Percentiles rank a stretch among this genome's conserved stretches.
phyloP scores from a whole-genome alignment of 1,140 invertebrate species.

The Scaptodrosophila lebanonensis region DNA sequence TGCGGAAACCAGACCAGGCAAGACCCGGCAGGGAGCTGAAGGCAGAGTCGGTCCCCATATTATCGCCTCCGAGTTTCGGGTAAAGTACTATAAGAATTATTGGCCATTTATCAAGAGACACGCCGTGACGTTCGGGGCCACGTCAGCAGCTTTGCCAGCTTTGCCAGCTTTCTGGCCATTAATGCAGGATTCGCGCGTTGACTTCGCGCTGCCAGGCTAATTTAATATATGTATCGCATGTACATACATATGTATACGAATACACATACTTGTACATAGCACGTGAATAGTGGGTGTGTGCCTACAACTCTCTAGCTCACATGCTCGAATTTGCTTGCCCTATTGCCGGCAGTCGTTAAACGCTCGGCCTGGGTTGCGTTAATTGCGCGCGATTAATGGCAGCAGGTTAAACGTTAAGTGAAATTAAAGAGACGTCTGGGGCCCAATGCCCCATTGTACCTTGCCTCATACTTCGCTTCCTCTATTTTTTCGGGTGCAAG shows the following conservation, averaged over 20 bases:
- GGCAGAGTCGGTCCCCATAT: conserved; percentile 4
- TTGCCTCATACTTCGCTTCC: no score
- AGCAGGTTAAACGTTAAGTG: conserved; percentile 74
- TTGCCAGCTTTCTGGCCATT: conserved; percentile 10
- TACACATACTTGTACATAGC: background rate
- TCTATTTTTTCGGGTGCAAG: no score
- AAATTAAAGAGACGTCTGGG: conserved; percentile 70
- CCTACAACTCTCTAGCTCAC: conserved; percentile 5
- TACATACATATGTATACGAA: conserved; percentile 15
- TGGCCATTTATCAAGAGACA: conserved; percentile 70
- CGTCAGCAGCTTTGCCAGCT: conserved; percentile 33
- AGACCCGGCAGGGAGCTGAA: no score
- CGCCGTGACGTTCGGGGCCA: no score
- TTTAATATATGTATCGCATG: conserved; percentile 63
- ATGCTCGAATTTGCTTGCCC: conserved; percentile 19
- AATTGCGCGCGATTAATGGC: conserved; percentile 72
- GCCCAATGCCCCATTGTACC: conserved; percentile 22
- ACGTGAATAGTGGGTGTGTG: conserved; percentile 9
- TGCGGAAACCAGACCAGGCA: no score
- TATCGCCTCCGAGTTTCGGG: conserved; percentile 20
- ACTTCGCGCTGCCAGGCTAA: conserved; percentile 51
- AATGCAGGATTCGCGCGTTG: conserved; percentile 37
- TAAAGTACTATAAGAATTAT: conserved; percentile 68
- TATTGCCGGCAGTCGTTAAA: conserved; percentile 49
- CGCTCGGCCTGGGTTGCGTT: conserved; percentile 54